Conservation (phyloP, 2,797 vertebrate genomes). For the Myotis findleyi region DNA sequence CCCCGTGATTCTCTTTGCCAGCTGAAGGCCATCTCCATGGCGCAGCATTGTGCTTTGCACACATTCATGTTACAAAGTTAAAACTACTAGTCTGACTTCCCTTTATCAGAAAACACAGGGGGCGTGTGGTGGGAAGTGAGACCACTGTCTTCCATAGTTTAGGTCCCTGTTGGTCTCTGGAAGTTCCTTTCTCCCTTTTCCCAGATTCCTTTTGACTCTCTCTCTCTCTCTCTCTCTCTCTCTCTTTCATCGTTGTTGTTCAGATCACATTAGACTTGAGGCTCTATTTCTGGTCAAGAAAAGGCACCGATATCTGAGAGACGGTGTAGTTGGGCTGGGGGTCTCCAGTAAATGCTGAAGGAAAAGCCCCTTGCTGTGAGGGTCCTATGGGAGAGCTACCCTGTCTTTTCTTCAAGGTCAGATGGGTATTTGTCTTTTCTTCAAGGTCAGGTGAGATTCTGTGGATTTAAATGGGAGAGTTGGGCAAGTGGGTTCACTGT, state of each 20-base stretch:
- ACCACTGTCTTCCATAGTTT: rapidly evolving
- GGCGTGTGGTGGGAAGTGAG: neutral
- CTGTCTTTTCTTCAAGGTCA: no score
- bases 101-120: neutral
- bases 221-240: neutral
- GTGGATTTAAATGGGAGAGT: neutral
- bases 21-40: neutral
- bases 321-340: neutral
- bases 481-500: neutral
- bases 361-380: neutral
- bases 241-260: neutral
- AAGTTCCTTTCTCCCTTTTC: neutral
- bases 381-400: neutral
- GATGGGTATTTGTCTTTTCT: neutral
- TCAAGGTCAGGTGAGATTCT: neutral
- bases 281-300: neutral
- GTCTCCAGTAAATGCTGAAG: neutral
- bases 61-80: neutral
- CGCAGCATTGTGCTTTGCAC: neutral
- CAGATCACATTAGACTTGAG: neutral
- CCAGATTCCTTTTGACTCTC: neutral
- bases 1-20: neutral
- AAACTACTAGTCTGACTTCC: neutral
- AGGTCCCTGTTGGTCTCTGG: no score
- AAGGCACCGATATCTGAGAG: neutral